These are phyloP conservation scores for Habrosyne pyritoides DNA, from an alignment of 2,888 invertebrate species.

Conservation along the genomic window DNA sequence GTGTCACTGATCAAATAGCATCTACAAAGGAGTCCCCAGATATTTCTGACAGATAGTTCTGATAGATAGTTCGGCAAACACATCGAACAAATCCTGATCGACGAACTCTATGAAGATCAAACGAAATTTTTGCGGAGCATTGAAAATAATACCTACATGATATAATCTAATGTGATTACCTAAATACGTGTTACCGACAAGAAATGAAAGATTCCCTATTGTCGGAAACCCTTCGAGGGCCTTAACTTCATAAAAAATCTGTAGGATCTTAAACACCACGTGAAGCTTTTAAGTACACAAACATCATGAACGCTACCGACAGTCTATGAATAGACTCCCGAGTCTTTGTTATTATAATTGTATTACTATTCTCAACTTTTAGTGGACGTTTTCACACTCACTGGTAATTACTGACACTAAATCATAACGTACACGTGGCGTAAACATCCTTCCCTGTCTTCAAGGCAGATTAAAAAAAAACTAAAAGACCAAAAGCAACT, in stretches of 20 bases:
- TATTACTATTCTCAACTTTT: constrained; percentile 72
- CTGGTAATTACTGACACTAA: constrained; percentile 79
- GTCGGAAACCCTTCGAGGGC: constrained; percentile 17
- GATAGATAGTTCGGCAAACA: constrained; percentile 76
- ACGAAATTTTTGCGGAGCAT: constrained; percentile 25
- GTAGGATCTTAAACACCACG: constrained; percentile 45
- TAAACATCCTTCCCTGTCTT: constrained; percentile 75
- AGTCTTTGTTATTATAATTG: constrained; percentile 79
- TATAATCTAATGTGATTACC: constrained; percentile 4
- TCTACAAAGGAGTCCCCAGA: constrained; percentile 79
- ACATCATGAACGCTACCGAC: constrained; percentile 53
- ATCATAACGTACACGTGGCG: constrained; percentile 76
- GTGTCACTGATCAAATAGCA: constrained; percentile 82
- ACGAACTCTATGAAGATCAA: constrained; percentile 32
- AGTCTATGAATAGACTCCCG: constrained; percentile 63
- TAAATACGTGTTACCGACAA: not conserved
- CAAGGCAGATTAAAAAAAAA: constrained; percentile 55
- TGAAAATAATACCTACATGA: constrained; percentile 20
- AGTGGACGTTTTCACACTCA: constrained; percentile 79
- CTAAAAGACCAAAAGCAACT: constrained; percentile 67
- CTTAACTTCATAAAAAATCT: constrained; percentile 37
- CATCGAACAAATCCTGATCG: constrained; percentile 55
- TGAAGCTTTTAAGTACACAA: constrained; percentile 59
- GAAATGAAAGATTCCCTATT: constrained; percentile 13
- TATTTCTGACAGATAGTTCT: constrained; percentile 75